Evolutionary conservation across 2,888 invertebrate species (phyloP).

Genomic region (Eretmocerus hayati): DNA sequence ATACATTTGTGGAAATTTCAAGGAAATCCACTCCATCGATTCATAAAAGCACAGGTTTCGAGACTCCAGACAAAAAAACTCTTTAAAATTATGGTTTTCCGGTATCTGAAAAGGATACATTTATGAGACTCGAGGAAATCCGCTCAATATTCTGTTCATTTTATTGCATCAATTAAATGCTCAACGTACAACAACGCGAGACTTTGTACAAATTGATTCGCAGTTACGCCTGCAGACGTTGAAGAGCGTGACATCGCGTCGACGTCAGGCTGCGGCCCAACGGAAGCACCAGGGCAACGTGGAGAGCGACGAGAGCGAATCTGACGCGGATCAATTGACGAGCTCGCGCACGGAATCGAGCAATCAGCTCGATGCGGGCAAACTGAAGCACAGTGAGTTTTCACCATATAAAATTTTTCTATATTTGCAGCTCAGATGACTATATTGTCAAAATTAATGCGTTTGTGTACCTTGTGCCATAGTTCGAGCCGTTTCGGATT

Average conservation of each 20-base stretch:
- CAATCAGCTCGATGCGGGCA: constrained; percentile 63
- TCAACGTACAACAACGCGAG: too few species aligned
- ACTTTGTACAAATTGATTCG: too few species aligned
- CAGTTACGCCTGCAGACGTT: constrained; percentile 42
- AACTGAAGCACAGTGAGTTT: constrained; percentile 63
- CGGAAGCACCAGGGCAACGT: constrained; percentile 54
- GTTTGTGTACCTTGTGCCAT: constrained; percentile 22
- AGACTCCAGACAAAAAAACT: too few species aligned
- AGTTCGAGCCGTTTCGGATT: constrained; percentile 54
- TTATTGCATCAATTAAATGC: too few species aligned
- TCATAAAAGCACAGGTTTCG: too few species aligned
- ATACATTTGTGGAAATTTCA: too few species aligned
- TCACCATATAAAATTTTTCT: background rate
- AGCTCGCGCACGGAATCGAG: constrained; percentile 69
- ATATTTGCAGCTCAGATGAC: background rate
- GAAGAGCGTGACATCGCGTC: constrained; percentile 50
- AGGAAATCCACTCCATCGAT: too few species aligned
- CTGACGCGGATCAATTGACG: constrained; percentile 65
- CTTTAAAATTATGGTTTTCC: too few species aligned
- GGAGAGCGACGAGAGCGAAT: constrained; percentile 69
- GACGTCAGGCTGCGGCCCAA: constrained; percentile 52
- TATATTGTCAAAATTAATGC: background rate
- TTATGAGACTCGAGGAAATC: too few species aligned
- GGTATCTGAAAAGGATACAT: too few species aligned
- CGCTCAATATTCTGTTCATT: too few species aligned